These are phyloP conservation scores for Agelastica alni DNA, from an alignment of 2,888 invertebrate species.

Conservation along the genomic window DNA sequence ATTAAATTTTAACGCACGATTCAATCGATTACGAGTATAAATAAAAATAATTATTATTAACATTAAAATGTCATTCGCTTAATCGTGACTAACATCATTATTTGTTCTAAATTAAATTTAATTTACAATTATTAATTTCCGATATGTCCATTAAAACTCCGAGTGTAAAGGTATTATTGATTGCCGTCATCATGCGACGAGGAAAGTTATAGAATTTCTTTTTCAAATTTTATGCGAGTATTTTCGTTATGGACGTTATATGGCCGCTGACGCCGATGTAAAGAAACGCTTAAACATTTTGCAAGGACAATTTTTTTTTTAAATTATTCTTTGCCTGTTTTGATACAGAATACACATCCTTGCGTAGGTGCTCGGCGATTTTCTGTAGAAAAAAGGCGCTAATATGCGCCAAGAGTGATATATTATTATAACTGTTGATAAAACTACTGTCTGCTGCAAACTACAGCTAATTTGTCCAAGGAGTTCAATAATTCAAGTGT, in stretches of 20 bases:
- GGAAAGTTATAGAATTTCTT: too few relatives aligned
- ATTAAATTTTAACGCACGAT: conserved; percentile 6
- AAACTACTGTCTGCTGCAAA: conserved; percentile 9
- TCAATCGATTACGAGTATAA: background rate
- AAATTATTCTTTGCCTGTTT: too few relatives aligned
- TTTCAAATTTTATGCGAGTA: too few relatives aligned
- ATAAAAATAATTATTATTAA: background rate
- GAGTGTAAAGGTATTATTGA: too few relatives aligned
- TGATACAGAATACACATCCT: too few relatives aligned
- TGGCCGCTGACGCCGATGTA: too few relatives aligned
- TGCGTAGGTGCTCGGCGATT: too few relatives aligned
- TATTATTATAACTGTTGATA: conserved; percentile 19
- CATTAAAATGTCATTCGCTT: background rate
- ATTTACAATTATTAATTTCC: background rate
- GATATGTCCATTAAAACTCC: background rate
- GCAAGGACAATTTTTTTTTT: too few relatives aligned
- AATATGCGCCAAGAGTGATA: background rate
- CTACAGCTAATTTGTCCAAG: conserved; percentile 26
- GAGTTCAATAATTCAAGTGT: conserved; percentile 25
- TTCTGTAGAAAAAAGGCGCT: too few relatives aligned
- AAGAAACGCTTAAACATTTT: too few relatives aligned
- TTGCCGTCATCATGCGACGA: too few relatives aligned
- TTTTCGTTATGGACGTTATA: too few relatives aligned
- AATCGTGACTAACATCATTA: background rate
- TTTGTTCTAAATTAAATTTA: background rate